phyloP scores from a whole-genome alignment of 2,113 vertebrate genomes.

The Phrynosoma platyrhinos region DNA sequence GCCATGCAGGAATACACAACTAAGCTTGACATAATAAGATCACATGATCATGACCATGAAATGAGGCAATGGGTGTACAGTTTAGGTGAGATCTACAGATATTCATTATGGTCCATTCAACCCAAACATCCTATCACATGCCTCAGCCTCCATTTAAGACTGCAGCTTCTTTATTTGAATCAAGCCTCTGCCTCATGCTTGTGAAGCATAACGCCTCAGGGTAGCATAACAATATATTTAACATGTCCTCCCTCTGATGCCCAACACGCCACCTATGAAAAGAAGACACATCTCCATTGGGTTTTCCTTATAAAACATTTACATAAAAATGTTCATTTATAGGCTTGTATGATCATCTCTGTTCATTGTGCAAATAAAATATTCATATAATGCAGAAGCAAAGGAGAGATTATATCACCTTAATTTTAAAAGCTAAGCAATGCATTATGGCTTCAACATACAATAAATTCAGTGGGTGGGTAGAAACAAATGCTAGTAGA shows the following conservation, averaged over 20 bases:
- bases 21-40: background rate
- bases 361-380: slow-evolving; percentile 65
- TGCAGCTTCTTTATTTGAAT: background rate
- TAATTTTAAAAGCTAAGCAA: slow-evolving; percentile 70
- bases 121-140: background rate
- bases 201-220: slow-evolving; percentile 62
- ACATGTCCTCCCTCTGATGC: slow-evolving; percentile 49
- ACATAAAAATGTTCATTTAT: slow-evolving; percentile 63
- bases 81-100: background rate
- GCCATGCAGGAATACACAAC: too few relatives aligned
- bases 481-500: slow-evolving; percentile 54
- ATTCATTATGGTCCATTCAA: background rate
- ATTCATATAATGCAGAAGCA: slow-evolving; percentile 69
- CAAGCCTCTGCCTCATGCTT: slow-evolving; percentile 14
- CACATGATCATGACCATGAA: background rate
- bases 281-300: slow-evolving; percentile 58
- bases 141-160: background rate
- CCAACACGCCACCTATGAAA: slow-evolving; percentile 59
- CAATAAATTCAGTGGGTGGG: slow-evolving; percentile 39
- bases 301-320: slow-evolving; percentile 74
- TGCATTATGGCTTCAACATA: slow-evolving; percentile 50
- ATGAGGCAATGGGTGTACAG: background rate
- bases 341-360: slow-evolving; percentile 62
- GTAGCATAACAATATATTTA: slow-evolving; percentile 56
- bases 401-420: slow-evolving; percentile 53